phyloP scores from a whole-genome alignment of 1,140 invertebrate genomes.

The Papilio aristodemus region DNA sequence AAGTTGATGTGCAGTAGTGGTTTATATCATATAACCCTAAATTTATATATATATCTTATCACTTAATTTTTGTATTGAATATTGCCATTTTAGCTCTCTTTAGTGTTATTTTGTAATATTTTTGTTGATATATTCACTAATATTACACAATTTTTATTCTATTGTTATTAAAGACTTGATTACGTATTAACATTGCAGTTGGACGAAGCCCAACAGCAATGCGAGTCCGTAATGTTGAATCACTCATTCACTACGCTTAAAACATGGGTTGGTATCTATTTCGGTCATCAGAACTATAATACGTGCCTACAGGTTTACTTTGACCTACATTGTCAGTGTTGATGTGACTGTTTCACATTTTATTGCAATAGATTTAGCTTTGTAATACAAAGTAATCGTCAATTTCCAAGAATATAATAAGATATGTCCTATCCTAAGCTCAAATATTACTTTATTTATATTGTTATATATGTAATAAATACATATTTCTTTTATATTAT shows the following conservation, averaged over 20 bases:
- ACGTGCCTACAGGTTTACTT: neutral
- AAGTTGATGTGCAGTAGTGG: no score
- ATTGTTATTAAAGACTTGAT: neutral
- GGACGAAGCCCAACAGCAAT: neutral
- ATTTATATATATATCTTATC: neutral
- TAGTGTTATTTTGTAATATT: neutral
- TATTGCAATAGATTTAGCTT: no score
- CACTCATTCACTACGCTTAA: slow-evolving; percentile 7
- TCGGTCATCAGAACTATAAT: slow-evolving; percentile 22
- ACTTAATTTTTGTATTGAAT: neutral
- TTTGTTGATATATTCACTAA: neutral
- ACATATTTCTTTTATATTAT: neutral
- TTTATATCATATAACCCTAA: no score
- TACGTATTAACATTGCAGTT: neutral
- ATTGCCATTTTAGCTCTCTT: slow-evolving; percentile 11
- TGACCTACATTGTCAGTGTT: neutral
- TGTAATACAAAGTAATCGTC: neutral
- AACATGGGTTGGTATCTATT: slow-evolving; percentile 1
- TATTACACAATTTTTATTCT: neutral
- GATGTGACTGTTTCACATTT: no score
- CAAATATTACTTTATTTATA: neutral
- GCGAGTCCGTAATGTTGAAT: neutral
- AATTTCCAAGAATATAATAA: neutral
- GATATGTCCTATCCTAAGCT: neutral
- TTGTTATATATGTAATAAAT: neutral